Conservation (phyloP, 2,797 vertebrate genomes). For the Poecile montanus region DNA sequence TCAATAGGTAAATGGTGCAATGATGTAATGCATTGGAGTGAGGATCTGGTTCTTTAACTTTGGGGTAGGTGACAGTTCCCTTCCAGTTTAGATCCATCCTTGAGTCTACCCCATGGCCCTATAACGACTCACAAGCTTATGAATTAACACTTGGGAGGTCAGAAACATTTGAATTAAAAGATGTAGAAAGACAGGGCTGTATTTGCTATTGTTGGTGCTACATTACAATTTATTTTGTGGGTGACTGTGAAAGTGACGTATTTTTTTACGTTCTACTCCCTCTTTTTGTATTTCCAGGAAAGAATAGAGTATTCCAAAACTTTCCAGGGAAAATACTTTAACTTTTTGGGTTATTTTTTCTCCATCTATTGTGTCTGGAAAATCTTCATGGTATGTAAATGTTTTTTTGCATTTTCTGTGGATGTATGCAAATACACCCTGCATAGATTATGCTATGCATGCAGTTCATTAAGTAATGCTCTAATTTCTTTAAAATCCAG, state of each 20-base stretch:
- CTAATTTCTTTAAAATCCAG: not conserved
- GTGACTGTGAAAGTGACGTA: not conserved
- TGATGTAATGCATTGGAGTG: not conserved
- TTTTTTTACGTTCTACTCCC: not conserved
- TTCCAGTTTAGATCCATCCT: not conserved
- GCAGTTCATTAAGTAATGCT: not conserved
- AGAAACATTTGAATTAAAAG: not conserved
- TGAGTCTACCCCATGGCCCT: not conserved
- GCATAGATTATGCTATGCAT: not conserved
- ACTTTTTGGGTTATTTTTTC: conserved; percentile 98
- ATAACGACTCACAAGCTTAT: not conserved
- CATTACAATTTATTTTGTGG: not conserved
- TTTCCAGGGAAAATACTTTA: conserved; percentile 98
- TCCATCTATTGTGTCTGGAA: conserved; percentile 99
- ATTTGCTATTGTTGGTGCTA: not conserved
- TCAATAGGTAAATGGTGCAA: not conserved
- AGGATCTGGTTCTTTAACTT: not conserved
- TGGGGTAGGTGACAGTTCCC: not conserved
- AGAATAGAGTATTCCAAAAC: conserved; percentile 98
- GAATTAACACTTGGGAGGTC: not conserved
- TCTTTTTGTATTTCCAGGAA: conserved; percentile 80
- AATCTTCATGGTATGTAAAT: conserved; percentile 94
- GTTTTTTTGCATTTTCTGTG: not conserved
- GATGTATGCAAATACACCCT: not conserved
- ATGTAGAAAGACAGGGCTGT: not conserved